Conservation (phyloP, 1,140 invertebrate genomes). For the Muscidifurax raptorellus region DNA sequence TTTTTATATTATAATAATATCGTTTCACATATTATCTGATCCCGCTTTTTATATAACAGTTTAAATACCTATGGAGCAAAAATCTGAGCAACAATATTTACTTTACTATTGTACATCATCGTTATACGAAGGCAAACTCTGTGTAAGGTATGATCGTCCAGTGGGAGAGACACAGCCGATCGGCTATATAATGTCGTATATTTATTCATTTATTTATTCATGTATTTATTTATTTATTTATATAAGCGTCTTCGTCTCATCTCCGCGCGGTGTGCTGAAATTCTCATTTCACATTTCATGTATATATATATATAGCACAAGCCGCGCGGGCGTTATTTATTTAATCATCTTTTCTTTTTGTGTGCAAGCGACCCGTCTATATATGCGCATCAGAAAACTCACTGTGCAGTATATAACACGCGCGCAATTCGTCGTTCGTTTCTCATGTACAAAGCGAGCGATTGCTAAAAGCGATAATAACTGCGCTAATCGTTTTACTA, state of each 20-base stretch:
- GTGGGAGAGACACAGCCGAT: neutral
- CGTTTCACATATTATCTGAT: too few relatives aligned
- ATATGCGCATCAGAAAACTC: neutral
- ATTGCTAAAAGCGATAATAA: neutral
- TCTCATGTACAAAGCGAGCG: too few relatives aligned
- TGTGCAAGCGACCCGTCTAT: neutral
- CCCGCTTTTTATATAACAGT: neutral
- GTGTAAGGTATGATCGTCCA: neutral
- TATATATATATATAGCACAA: too few relatives aligned
- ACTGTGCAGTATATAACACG: neutral
- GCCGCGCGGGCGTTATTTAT: neutral
- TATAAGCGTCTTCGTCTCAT: slow-evolving; percentile 1
- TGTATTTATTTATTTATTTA: neutral
- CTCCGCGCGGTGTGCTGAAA: neutral
- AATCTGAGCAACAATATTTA: neutral
- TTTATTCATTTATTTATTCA: neutral
- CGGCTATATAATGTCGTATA: too few relatives aligned
- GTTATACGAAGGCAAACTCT: neutral
- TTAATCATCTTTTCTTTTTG: neutral
- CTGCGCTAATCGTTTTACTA: neutral
- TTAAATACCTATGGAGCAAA: neutral
- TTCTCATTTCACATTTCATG: too few relatives aligned
- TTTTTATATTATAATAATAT: neutral
- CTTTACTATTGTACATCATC: neutral
- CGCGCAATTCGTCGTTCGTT: neutral